Conservation (phyloP, 2,888 invertebrate genomes). For the Caenorhabditis sp. region DNA sequence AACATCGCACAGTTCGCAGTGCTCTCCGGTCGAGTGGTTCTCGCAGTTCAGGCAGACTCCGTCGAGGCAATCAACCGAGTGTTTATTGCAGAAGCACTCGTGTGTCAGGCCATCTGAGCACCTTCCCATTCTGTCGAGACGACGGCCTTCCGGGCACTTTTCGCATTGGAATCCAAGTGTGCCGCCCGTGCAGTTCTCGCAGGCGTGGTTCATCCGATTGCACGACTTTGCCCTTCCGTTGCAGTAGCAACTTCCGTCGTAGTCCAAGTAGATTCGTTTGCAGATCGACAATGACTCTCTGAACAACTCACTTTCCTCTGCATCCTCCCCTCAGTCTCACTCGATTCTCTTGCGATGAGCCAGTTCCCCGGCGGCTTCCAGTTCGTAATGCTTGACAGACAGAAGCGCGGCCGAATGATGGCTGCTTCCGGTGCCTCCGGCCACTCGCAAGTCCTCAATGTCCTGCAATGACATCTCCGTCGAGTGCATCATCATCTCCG, state of each 20-base stretch:
- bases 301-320: background rate
- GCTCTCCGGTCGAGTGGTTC: constrained; percentile 81
- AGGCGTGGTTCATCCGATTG: constrained; percentile 87
- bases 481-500: constrained; percentile 7
- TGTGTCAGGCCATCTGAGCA: constrained; percentile 2
- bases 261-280: constrained; percentile 64
- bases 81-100: constrained; percentile 58
- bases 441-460: constrained; percentile 61
- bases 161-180: constrained; percentile 93
- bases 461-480: too few relatives aligned
- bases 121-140: constrained; percentile 16
- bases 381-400: constrained; percentile 32
- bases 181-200: constrained; percentile 94
- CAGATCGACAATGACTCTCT: constrained; percentile 65
- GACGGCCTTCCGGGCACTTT: constrained; percentile 36
- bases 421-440: constrained; percentile 36
- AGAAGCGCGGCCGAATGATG: constrained; percentile 55
- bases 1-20: constrained; percentile 81
- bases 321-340: background rate
- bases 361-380: constrained; percentile 21
- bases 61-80: constrained; percentile 51
- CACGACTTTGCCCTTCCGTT: constrained; percentile 54
- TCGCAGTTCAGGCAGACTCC: constrained; percentile 79
- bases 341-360: constrained; percentile 32
- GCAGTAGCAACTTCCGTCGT: constrained; percentile 59